A percentile compares a stretch with the other conserved stretches of the same genome.
Conservation (phyloP, 1,140 invertebrate species). For the Zaprionus tsacasi region DNA sequence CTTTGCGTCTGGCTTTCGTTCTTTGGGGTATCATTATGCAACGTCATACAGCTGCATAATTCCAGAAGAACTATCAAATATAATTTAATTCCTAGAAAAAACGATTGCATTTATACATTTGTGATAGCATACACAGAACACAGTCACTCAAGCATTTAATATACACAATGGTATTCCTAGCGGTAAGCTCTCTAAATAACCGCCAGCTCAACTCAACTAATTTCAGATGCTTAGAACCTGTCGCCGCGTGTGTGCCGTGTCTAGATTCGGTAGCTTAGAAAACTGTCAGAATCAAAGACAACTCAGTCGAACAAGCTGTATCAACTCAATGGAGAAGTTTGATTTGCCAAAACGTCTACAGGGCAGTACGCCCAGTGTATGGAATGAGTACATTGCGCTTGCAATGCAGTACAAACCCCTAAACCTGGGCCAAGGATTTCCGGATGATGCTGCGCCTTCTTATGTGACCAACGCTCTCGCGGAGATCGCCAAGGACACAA, state of each 20-base stretch:
- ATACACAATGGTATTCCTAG: conserved; percentile 40
- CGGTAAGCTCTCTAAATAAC: conserved; percentile 21
- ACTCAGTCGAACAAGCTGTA: background rate
- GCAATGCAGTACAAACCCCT: conserved; percentile 94
- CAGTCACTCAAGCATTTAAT: conserved; percentile 3
- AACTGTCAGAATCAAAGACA: conserved; percentile 17
- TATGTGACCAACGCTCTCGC: conserved; percentile 92
- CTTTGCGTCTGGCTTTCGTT: conserved; percentile 41
- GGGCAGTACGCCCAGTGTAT: conserved; percentile 87
- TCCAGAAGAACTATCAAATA: conserved; percentile 30
- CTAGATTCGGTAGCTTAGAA: conserved; percentile 8
- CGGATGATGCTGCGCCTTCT: conserved; percentile 95
- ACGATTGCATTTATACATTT: conserved; percentile 65
- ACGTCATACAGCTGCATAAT: conserved; percentile 54
- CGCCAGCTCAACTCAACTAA: conserved; percentile 27
- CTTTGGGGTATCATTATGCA: conserved; percentile 69
- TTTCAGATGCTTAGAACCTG: conserved; percentile 64
- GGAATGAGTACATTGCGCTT: conserved; percentile 97
- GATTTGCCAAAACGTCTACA: conserved; percentile 86
- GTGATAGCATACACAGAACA: conserved; percentile 41
- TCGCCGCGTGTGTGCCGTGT: conserved; percentile 22
- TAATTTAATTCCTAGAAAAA: conserved; percentile 11
- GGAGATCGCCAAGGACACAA: conserved; percentile 88
- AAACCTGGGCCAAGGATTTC: conserved; percentile 99
- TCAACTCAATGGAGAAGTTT: conserved; percentile 85